These are phyloP conservation scores for Pseudomyrmex sp. DNA, from an alignment of 1,140 invertebrate species.

Conservation along the genomic window DNA sequence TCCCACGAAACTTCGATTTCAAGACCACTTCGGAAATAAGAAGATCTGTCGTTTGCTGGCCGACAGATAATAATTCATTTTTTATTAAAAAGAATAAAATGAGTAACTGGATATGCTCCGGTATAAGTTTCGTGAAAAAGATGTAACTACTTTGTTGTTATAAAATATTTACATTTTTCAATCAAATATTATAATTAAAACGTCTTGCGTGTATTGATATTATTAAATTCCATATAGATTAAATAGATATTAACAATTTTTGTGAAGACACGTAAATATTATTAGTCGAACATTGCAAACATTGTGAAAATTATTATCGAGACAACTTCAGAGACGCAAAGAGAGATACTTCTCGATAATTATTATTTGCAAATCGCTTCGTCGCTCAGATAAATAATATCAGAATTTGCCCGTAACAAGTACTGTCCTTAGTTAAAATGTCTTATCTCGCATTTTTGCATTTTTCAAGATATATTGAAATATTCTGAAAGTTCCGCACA, in stretches of 20 bases:
- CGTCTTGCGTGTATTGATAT: too few relatives aligned
- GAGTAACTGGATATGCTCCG: background rate
- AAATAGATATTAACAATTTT: background rate
- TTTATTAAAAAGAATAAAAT: conserved; percentile 1
- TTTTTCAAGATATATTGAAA: too few relatives aligned
- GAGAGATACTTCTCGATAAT: conserved; percentile 3
- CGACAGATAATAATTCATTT: conserved; percentile 20
- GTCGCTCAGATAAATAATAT: conserved; percentile 13
- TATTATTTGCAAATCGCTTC: background rate
- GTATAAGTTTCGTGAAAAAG: background rate
- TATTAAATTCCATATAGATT: background rate
- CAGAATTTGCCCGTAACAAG: background rate
- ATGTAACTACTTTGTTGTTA: background rate
- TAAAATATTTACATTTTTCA: background rate
- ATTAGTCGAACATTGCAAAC: background rate
- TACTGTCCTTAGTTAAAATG: background rate
- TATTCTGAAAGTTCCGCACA: too few relatives aligned
- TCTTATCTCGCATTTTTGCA: too few relatives aligned
- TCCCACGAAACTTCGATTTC: conserved; percentile 52
- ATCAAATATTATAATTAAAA: background rate
- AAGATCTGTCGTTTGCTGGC: conserved; percentile 17
- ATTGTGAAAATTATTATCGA: background rate
- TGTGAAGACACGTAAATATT: background rate
- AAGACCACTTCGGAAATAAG: conserved; percentile 10
- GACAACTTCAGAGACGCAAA: background rate